phyloP scores from a whole-genome alignment of 1,140 invertebrate genomes.

The Lanistes nyassanus region DNA sequence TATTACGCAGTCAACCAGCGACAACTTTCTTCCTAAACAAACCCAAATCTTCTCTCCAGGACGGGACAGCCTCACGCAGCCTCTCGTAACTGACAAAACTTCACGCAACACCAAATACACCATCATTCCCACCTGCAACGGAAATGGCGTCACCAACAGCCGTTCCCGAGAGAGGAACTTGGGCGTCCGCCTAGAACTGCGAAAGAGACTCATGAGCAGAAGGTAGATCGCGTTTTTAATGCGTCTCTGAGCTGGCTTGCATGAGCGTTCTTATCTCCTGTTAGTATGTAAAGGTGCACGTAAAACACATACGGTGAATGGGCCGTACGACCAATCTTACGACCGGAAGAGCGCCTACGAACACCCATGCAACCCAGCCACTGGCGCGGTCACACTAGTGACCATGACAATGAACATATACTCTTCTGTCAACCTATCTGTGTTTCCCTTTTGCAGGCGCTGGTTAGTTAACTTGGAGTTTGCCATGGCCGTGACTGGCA shows the following conservation, averaged over 20 bases:
- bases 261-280: too few relatives aligned
- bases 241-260: too few relatives aligned
- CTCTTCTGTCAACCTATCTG: too few relatives aligned
- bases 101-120: background rate
- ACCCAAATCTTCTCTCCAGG: background rate
- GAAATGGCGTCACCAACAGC: background rate
- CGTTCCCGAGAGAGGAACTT: background rate
- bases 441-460: conserved; percentile 45
- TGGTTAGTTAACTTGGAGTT: conserved; percentile 57
- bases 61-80: conserved; percentile 17
- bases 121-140: background rate
- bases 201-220: conserved; percentile 14
- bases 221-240: background rate
- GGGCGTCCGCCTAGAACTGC: conserved; percentile 12
- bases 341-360: too few relatives aligned
- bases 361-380: too few relatives aligned
- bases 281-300: too few relatives aligned
- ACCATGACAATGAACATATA: too few relatives aligned
- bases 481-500: conserved; percentile 53
- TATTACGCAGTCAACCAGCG: too few relatives aligned
- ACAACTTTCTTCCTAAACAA: too few relatives aligned
- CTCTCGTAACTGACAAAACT: conserved; percentile 12
- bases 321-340: too few relatives aligned
- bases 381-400: too few relatives aligned
- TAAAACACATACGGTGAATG: too few relatives aligned